Evolutionary conservation across 2,888 invertebrate species (phyloP), one percentile per base, ranked within the genome.

Genomic region (Leistus spinibarbis): DNA sequence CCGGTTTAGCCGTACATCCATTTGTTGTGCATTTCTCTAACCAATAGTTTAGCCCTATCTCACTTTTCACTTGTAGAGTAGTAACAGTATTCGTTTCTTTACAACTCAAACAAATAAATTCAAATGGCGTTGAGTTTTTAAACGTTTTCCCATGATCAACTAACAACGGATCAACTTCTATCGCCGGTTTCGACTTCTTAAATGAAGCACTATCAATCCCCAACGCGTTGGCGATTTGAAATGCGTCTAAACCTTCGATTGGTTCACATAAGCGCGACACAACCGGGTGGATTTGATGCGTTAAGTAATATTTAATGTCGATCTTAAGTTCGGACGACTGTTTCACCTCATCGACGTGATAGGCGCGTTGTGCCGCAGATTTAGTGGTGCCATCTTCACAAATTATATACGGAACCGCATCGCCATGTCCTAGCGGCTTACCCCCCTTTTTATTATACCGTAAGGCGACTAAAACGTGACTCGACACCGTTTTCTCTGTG

Each of bases 221-320:
- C 75, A 99, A 89, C 83, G 94, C 93, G 81, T 95, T 92, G 0
- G 99, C 99, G 77, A 99, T 92, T 77, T 94, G 90, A 68, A 93
- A 94, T 1, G 95, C 91, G 86, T 98, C 98, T 78, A 95, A 94
- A 10, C 96, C 97, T 78, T 97, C 96, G 62, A 99, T 94, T 0
- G 98, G 98, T 78, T 97, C 97, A 83, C 97, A 96, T 82, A 99
- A 92, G 79, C 99, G 90, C 24, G 95, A 92, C 77, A 99, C 93
- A 0, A 99, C 98, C 0, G 99, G 99, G 85, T 98, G 97, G 60
- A 99, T 90, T 87, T 99, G 99, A 82, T 97, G 94, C 0, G 95
- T 90, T 79, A 99, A 87, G 86, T 99, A 99, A 86, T 99, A 99
- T 79, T 92, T 90, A 1, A 90, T 89, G 85, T 99, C 99, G 1